phyloP scores from a whole-genome alignment of 2,888 invertebrate species.

The Archips crataeganus region DNA sequence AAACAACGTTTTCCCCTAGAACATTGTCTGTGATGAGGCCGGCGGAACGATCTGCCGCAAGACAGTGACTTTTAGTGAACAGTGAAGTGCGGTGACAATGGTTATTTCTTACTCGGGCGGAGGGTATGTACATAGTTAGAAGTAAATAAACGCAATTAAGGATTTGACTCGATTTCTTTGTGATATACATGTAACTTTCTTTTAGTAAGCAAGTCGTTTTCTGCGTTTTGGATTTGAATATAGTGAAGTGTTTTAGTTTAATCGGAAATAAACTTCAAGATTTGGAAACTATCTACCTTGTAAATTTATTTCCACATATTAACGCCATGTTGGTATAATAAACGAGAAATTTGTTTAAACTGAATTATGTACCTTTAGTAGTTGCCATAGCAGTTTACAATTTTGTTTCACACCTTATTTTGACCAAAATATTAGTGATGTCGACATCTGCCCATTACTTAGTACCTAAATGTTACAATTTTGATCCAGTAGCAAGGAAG shows the following conservation, averaged over 20 bases:
- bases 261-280: neutral
- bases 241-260: slow-evolving; percentile 16
- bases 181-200: slow-evolving; percentile 51
- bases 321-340: neutral
- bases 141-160: slow-evolving; percentile 72
- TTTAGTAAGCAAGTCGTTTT: slow-evolving; percentile 16
- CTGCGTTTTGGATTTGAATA: slow-evolving; percentile 22
- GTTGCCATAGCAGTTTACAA: neutral
- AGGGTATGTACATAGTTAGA: slow-evolving; percentile 65
- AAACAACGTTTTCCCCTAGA: slow-evolving; percentile 63
- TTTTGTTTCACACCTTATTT: neutral
- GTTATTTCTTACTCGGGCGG: slow-evolving; percentile 58
- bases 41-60: slow-evolving; percentile 62
- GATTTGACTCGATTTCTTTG: slow-evolving; percentile 75
- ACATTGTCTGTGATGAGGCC: slow-evolving; percentile 82
- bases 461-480: neutral
- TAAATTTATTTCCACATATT: neutral
- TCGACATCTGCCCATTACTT: neutral
- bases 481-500: no score
- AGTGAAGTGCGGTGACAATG: slow-evolving; percentile 59
- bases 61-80: slow-evolving; percentile 59
- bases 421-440: neutral
- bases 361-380: neutral
- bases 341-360: neutral
- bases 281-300: neutral